phyloP scores from a whole-genome alignment of 2,113 vertebrate genomes.

The Lepidiolamprologus cunningtoni region DNA sequence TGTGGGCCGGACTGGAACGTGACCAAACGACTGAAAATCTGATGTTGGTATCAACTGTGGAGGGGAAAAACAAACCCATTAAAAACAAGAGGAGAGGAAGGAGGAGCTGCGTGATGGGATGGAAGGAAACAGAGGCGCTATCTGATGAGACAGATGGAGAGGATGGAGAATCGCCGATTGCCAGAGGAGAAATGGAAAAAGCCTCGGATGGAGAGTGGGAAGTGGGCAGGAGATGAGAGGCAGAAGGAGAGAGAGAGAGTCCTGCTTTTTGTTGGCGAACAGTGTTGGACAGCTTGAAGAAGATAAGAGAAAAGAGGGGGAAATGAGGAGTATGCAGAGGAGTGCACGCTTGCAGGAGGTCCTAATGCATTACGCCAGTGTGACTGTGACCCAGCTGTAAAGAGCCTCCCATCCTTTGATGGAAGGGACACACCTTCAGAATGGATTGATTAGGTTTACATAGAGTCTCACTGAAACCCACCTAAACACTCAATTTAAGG shows the following conservation, averaged over 20 bases:
- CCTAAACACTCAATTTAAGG: not conserved
- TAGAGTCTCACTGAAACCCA: not conserved
- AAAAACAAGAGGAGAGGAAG: not conserved
- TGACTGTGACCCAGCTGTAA: not conserved
- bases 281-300: slow-evolving; percentile 3
- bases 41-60: not conserved
- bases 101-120: not conserved
- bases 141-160: slow-evolving; percentile 37
- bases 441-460: not conserved
- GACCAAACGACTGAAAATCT: not conserved
- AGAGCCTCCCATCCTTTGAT: not conserved
- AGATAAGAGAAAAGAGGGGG: not conserved
- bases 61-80: not conserved
- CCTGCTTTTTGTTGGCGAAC: not conserved
- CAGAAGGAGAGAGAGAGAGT: not conserved
- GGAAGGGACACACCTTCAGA: not conserved
- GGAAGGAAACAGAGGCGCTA: not conserved
- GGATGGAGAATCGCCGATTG: slow-evolving; percentile 10
- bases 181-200: slow-evolving; percentile 4
- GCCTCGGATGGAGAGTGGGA: not conserved
- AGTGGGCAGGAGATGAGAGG: slow-evolving; percentile 4
- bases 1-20: not conserved
- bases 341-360: not conserved
- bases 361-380: not conserved
- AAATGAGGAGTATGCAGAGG: not conserved